Evolutionary conservation across 2,113 vertebrate genomes (phyloP).

Genomic region (Cryptomyrus ogoouensis): DNA sequence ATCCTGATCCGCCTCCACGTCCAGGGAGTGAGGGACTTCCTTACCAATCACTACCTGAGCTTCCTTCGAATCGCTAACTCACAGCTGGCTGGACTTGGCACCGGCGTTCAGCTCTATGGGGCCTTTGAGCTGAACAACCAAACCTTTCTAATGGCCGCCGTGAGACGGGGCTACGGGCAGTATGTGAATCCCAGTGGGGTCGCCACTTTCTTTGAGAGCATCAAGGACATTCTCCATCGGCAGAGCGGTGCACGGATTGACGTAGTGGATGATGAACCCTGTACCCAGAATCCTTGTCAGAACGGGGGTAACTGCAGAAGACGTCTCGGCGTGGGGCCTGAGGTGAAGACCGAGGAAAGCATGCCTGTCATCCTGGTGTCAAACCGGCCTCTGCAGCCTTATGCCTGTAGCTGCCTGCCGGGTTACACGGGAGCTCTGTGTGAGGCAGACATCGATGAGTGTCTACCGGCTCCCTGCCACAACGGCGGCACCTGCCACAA

Average conservation of each 20-base stretch:
- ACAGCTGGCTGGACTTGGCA: slow-evolving; percentile 83
- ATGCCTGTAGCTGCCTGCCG: slow-evolving; percentile 80
- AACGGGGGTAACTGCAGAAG: slow-evolving; percentile 85
- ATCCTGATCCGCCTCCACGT: slow-evolving; percentile 75
- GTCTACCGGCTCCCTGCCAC: slow-evolving; percentile 87
- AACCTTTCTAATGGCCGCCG: slow-evolving; percentile 82
- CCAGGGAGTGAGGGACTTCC: slow-evolving; percentile 70
- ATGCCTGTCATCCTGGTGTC: slow-evolving; percentile 79
- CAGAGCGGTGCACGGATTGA: slow-evolving; percentile 86
- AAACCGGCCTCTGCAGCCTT: slow-evolving; percentile 76
- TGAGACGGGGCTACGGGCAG: slow-evolving; percentile 73
- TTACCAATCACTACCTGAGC: slow-evolving; percentile 85
- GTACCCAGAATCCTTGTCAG: slow-evolving; percentile 80
- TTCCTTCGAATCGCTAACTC: slow-evolving; percentile 83
- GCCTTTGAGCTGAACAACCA: slow-evolving; percentile 77
- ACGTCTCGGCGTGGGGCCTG: slow-evolving; percentile 68
- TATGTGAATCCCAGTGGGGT: slow-evolving; percentile 87
- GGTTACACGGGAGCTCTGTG: slow-evolving; percentile 80
- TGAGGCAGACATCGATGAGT: slow-evolving; percentile 82
- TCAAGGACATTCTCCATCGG: slow-evolving; percentile 80
- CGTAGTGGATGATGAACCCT: slow-evolving; percentile 86
- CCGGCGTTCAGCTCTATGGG: slow-evolving; percentile 78
- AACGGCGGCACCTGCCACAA: slow-evolving; percentile 90
- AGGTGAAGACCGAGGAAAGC: slow-evolving; percentile 70
- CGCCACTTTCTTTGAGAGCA: slow-evolving; percentile 94